phyloP scores from a whole-genome alignment of 2,797 vertebrate species.

The Fundulus diaphanus region DNA sequence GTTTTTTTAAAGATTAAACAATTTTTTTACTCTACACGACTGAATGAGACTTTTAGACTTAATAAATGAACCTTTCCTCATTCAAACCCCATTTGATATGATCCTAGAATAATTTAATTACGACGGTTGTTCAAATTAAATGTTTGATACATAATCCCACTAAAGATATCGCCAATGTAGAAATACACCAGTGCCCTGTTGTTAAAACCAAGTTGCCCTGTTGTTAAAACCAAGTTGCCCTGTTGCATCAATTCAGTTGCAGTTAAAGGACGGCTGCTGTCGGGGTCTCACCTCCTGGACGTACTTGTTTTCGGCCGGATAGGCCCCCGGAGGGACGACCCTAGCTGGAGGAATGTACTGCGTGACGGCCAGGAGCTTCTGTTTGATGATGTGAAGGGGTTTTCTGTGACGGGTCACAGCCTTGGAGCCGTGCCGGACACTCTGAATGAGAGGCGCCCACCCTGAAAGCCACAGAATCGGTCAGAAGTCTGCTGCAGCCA shows the following conservation, averaged over 20 bases:
- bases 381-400: constrained; percentile 87
- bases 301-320: constrained; percentile 20
- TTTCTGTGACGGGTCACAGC: constrained; percentile 91
- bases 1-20: too few relatives aligned
- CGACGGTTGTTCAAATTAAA: too few relatives aligned
- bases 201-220: not conserved
- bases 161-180: not conserved
- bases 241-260: not conserved
- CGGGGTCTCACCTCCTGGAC: constrained; percentile 64
- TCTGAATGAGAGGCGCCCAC: constrained; percentile 84
- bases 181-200: not conserved
- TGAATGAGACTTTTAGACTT: too few relatives aligned
- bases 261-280: not conserved
- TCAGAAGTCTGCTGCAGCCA: not conserved
- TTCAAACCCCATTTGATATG: too few relatives aligned
- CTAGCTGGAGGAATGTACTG: constrained; percentile 85
- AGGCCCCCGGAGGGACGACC: constrained; percentile 70
- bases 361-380: constrained; percentile 92
- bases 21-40: too few relatives aligned
- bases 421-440: constrained; percentile 88
- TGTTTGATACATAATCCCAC: too few relatives aligned
- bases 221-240: not conserved
- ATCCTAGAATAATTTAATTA: too few relatives aligned
- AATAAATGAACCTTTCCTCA: too few relatives aligned
- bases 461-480: constrained; percentile 68